Evolutionary conservation across 2,797 vertebrate species (phyloP).

Genomic region (Petrocephalus schoutedeni): DNA sequence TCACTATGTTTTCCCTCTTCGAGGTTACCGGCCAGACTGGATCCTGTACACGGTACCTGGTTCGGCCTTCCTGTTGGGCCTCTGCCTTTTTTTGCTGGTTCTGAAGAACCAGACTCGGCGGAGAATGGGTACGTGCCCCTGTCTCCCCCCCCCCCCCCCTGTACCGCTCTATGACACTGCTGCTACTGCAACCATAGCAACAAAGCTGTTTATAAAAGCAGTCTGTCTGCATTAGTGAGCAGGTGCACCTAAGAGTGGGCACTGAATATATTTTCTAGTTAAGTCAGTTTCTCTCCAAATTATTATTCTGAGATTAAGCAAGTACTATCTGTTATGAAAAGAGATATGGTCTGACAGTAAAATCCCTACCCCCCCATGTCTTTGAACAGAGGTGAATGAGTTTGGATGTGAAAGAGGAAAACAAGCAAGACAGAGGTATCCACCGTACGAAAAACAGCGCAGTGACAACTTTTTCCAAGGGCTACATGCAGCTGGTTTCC

Average conservation of each 20-base stretch:
- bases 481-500: not conserved
- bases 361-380: not conserved
- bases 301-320: not conserved
- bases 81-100: slow-evolving; percentile 14
- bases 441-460: not conserved
- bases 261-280: not conserved
- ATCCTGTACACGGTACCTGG: slow-evolving; percentile 19
- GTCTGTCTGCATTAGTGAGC: not conserved
- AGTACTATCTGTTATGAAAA: not conserved
- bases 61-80: slow-evolving; percentile 4
- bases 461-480: not conserved
- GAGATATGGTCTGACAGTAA: not conserved
- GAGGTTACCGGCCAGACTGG: not conserved
- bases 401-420: not conserved
- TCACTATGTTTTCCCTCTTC: not conserved
- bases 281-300: not conserved
- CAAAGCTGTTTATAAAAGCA: not conserved
- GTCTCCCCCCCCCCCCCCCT: too few species aligned
- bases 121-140: not conserved
- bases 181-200: not conserved
- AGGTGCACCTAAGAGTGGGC: not conserved
- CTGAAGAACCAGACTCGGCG: not conserved
- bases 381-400: not conserved
- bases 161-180: not conserved
- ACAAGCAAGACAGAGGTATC: not conserved